Conservation (phyloP, 2,113 vertebrate genomes). For the Brachyhypopomus occidentalis region DNA sequence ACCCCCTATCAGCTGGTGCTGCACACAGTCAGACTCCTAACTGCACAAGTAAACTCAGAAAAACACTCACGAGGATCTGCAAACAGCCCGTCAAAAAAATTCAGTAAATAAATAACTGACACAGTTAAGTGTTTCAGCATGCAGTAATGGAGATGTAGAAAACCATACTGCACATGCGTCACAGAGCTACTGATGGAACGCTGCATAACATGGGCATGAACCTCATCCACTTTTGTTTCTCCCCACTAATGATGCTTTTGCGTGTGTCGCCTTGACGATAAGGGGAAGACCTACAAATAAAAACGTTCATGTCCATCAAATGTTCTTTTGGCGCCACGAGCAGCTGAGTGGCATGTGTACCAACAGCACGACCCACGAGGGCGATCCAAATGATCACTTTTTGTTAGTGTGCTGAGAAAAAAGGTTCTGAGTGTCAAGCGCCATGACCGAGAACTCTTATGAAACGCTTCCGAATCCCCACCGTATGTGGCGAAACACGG, state of each 20-base stretch:
- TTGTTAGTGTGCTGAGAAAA: not conserved
- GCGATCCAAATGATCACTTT: not conserved
- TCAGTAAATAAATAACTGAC: too few species aligned
- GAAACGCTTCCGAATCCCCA: constrained; percentile 5
- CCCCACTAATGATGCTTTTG: not conserved
- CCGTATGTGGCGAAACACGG: constrained; percentile 16
- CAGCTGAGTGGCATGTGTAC: too few species aligned
- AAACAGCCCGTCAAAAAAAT: too few species aligned
- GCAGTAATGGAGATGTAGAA: not conserved
- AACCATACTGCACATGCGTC: not conserved
- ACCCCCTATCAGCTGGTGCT: constrained; percentile 75
- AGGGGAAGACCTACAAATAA: too few species aligned
- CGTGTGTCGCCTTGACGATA: too few species aligned
- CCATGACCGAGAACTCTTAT: not conserved
- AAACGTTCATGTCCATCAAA: too few species aligned
- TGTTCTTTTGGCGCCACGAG: too few species aligned
- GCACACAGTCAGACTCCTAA: constrained; percentile 25
- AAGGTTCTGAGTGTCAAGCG: not conserved
- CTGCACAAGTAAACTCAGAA: not conserved
- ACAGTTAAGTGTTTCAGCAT: not conserved
- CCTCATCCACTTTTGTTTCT: not conserved
- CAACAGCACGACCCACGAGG: too few species aligned
- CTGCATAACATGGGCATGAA: not conserved
- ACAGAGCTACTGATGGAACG: not conserved
- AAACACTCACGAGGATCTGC: not conserved